Conservation (phyloP, 2,797 vertebrate species). For the Leptatherina wallacei region DNA sequence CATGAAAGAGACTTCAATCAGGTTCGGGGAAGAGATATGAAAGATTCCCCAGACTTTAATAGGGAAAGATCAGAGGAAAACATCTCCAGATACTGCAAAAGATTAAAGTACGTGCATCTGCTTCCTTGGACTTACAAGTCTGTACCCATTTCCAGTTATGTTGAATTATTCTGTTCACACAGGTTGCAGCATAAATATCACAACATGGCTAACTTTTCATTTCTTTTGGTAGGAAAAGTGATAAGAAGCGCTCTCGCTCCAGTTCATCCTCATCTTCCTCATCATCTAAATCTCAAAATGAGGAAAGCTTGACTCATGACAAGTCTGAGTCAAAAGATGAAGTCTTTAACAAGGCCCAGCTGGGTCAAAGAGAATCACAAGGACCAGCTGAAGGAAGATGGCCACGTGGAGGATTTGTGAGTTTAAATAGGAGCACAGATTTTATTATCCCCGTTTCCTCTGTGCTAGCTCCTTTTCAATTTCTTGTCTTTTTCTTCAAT, state of each 20-base stretch:
- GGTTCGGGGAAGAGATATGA: slow-evolving; percentile 85
- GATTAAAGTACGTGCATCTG: slow-evolving; percentile 82
- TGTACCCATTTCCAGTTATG: neutral
- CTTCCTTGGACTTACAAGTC: slow-evolving; percentile 8
- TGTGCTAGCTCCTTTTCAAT: neutral
- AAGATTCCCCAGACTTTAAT: slow-evolving; percentile 87
- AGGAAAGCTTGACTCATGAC: slow-evolving; percentile 64
- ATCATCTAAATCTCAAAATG: slow-evolving; percentile 86
- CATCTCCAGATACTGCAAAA: slow-evolving; percentile 88
- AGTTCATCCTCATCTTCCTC: slow-evolving; percentile 91
- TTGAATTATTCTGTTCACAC: neutral
- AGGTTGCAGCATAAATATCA: slow-evolving; percentile 3
- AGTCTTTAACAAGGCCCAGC: slow-evolving; percentile 84
- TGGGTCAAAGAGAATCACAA: slow-evolving; percentile 85
- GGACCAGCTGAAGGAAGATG: slow-evolving; percentile 84
- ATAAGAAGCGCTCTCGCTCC: slow-evolving; percentile 90
- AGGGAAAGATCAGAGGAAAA: slow-evolving; percentile 88
- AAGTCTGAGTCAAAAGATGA: slow-evolving; percentile 86
- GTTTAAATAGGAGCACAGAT: slow-evolving; percentile 56
- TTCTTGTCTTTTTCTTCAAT: slow-evolving; percentile 19
- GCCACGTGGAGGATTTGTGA: slow-evolving; percentile 91
- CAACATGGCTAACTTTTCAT: slow-evolving; percentile 14
- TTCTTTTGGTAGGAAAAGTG: slow-evolving; percentile 86
- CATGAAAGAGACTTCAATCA: slow-evolving; percentile 89
- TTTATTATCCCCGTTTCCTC: neutral